Evolutionary conservation across 2,888 invertebrate genomes (phyloP), one percentile per base, ranked within the genome.

Genomic region (Coenonympha arcania): DNA sequence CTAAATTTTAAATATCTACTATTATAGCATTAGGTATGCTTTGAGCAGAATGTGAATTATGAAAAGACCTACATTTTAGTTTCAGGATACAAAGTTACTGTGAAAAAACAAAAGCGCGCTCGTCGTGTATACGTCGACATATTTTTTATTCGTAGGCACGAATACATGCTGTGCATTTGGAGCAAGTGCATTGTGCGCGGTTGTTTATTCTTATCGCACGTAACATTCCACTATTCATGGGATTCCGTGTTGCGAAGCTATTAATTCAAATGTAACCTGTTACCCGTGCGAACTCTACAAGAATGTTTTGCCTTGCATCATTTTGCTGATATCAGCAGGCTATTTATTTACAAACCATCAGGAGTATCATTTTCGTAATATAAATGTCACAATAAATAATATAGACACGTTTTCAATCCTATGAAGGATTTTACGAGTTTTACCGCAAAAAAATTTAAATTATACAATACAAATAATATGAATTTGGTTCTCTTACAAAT

Each of bases 41-140:
- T n/a, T n/a, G n/a, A n/a, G n/a, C 9, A 26, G 6, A 22, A 22
- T 22, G 9, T 6, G n/a, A 13, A 43, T 37, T 19, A 19, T 19
- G 31, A 24, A 46, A 19, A 36, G 36, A 24, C 5, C 6, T 11
- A 45, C 18, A 20, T 26, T 41, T 33, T 31, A 24, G 24, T 39
- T 44, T 50, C 46, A 47, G 50, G 16, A 46, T 19, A 36, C 36
- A 34, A n/a, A 31, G 40, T 31, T 43, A 39, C 30, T 22, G 24
- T 19, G n/a, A n/a, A 36, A 18, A 46, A 40, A 20, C 43, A 52
- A 30, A 26, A 39, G 33, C 16, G 33, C 11, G 28, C 41, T 28
- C 24, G 20, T 36, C 47, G 18, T 42, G 39, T 31, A 11, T n/a
- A 1, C 16, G 39, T 40, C 41, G 24, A 48, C 39, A 34, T 52